A percentile compares a stretch with the other conserved stretches of the same genome.
phyloP scores from a whole-genome alignment of 2,888 invertebrate genomes.

The Liopterus haemorrhoidalis region DNA sequence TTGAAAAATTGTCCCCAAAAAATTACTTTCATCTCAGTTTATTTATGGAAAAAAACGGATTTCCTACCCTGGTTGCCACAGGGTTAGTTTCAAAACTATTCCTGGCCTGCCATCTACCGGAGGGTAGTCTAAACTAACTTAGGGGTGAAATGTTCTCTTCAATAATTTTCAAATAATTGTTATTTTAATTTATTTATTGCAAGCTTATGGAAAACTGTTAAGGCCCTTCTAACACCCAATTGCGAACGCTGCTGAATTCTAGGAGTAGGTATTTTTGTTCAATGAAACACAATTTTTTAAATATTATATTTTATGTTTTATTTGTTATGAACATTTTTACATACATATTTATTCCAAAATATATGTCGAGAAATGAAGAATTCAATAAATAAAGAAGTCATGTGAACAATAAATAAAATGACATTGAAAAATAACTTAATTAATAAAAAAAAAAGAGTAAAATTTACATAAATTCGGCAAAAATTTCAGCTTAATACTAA shows the following conservation, averaged over 20 bases:
- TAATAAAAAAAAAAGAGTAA: constrained; percentile 33
- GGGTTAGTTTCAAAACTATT: too few relatives aligned
- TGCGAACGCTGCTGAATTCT: neutral
- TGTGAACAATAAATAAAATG: constrained; percentile 37
- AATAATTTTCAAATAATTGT: too few relatives aligned
- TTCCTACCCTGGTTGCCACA: too few relatives aligned
- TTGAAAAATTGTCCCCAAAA: too few relatives aligned
- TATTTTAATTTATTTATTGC: too few relatives aligned
- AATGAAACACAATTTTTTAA: constrained; percentile 6
- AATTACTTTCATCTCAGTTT: too few relatives aligned
- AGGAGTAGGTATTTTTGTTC: neutral
- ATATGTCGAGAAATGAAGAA: constrained; percentile 36
- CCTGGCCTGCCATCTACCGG: too few relatives aligned
- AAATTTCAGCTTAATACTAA: constrained; percentile 27
- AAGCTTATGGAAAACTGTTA: too few relatives aligned
- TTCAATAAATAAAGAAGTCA: constrained; percentile 36
- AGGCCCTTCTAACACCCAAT: too few relatives aligned
- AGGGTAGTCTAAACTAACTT: too few relatives aligned
- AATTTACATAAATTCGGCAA: constrained; percentile 21
- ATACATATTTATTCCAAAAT: constrained; percentile 43
- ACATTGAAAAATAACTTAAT: constrained; percentile 35
- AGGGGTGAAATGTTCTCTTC: too few relatives aligned
- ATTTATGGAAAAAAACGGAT: too few relatives aligned
- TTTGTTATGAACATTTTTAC: constrained; percentile 45
- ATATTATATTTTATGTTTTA: constrained; percentile 23